Evolutionary conservation across 1,140 invertebrate genomes (phyloP), one percentile per base, ranked within the genome.

Genomic region (Gyrodactylus salaris): DNA sequence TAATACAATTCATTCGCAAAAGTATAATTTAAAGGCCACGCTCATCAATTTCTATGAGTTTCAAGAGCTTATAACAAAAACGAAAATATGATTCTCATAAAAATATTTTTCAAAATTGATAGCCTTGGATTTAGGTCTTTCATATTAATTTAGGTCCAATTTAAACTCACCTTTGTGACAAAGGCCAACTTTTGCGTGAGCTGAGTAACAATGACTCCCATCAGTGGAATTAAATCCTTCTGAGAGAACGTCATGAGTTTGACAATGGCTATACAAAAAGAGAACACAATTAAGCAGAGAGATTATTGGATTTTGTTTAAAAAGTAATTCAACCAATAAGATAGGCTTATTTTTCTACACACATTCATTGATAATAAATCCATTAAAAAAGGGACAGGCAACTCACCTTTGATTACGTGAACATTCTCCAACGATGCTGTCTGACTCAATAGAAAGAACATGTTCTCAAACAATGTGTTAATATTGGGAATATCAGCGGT

Each of bases 391-490:
- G n/a, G n/a, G n/a, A n/a, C n/a, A n/a, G n/a, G n/a, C n/a, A n/a
- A n/a, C n/a, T n/a, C n/a, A n/a, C n/a, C 86, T 85, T 91, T 95
- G 90, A 96, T 96, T 0, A 89, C 85, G 78, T 95, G 94, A 82
- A 96, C 91, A 81, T 96, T 96, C 82, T 97, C 91, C 76, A 86
- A 83, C 0, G 88, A 89, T 19, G 85, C 86, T 0, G 84, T 82
- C 73, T 85, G 82, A 1, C 85, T 84, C 54, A 95, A 81, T 24
- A 86, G 85, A 2, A 79, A 78, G 78, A 94, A 89, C 1, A 96
- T 82, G 76, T 86, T 86, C 1, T 83, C 83, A 1, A 94, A 81
- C 69, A 94, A 79, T 68, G 85, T 80, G 20, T 83, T 80, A 0
- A 86, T 84, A 74, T 76, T 74, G 7, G 75, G 74, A 16, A 84